These are phyloP conservation scores for Polymixis lichenea DNA, from an alignment of 2,888 invertebrate species.

Conservation along the genomic window DNA sequence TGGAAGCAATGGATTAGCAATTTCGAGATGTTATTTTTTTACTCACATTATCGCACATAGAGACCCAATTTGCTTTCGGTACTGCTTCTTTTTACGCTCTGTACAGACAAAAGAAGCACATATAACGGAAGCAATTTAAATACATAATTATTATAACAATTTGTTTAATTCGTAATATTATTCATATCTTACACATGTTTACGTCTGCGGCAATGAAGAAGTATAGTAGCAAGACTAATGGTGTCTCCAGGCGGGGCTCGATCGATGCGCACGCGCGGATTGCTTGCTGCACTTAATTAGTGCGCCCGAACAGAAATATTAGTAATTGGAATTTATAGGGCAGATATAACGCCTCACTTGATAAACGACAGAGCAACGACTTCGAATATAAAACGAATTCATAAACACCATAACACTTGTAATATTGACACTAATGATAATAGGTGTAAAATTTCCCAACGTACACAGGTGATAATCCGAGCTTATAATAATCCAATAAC, in stretches of 20 bases:
- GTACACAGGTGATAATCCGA: slow-evolving; percentile 62
- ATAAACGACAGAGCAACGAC: slow-evolving; percentile 75
- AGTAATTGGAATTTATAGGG: slow-evolving; percentile 84
- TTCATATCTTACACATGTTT: slow-evolving; percentile 55
- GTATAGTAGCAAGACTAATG: slow-evolving; percentile 83
- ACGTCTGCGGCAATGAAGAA: slow-evolving; percentile 68
- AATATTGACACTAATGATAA: slow-evolving; percentile 57
- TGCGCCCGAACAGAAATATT: slow-evolving; percentile 84
- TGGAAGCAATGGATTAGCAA: too few species aligned
- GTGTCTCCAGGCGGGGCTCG: slow-evolving; percentile 83
- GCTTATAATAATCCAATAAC: slow-evolving; percentile 62
- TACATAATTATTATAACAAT: slow-evolving; percentile 7
- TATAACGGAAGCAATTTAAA: not conserved
- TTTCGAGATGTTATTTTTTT: too few species aligned
- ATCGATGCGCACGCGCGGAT: slow-evolving; percentile 85
- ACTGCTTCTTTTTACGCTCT: not conserved
- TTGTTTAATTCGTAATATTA: slow-evolving; percentile 22
- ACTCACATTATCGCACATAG: not conserved
- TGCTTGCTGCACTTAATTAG: slow-evolving; percentile 87
- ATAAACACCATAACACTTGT: slow-evolving; percentile 49
- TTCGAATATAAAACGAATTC: slow-evolving; percentile 62
- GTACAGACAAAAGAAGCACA: not conserved
- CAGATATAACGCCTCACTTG: slow-evolving; percentile 73
- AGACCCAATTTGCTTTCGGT: not conserved
- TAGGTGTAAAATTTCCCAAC: slow-evolving; percentile 61